Base-by-base conservation (phyloP, 2,888 invertebrate species). In the Ophion ellenae region DNA sequence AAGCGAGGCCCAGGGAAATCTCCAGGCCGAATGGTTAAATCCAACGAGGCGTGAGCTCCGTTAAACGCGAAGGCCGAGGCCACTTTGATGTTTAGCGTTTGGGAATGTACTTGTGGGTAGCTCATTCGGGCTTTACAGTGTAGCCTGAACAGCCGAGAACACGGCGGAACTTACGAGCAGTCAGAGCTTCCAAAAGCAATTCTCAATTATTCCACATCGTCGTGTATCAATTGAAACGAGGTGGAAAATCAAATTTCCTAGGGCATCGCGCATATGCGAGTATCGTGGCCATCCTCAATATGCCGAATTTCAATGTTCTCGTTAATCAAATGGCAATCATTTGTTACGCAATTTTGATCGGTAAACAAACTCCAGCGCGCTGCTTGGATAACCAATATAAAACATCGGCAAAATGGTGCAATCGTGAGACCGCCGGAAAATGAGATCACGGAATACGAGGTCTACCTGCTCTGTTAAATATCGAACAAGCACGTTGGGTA, bases 21-120 rank as follows among this genome's bases (percentile, higher is more conserved):
- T 71, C 53, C 4, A 28, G 66, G 47, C 11, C 63, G 59, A 73
- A 81, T 77, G 69, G 45, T 81, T 57, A n/a, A 59, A 57, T 75
- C 57, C 85, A 82, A 61, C 40, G 83, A 76, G 76, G 80, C 80
- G 47, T 17, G 74, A 78, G 32, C 10, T 17, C 61, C 57, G 45
- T 14, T 76, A 47, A 83, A 24, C 78, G 32, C 61, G 67, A 73
- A 76, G 71, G 32, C 40, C 57, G 64, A 36, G 36, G 36, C 53
- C 61, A 69, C 83, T 85, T 85, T 83, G 85, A 85, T 85, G 76
- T 80, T 82, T 73, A 67, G 67, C 67, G 61, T 85, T 80, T 67
- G 71, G 83, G 53, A 73, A 71, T 70, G 61, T 76, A 83, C 67
- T 76, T 24, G 28, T n/a, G 53, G 53, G 47, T 75, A 79, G 53